These are phyloP conservation scores for Mola mola DNA, from an alignment of 2,113 vertebrate species.

Conservation along the genomic window DNA sequence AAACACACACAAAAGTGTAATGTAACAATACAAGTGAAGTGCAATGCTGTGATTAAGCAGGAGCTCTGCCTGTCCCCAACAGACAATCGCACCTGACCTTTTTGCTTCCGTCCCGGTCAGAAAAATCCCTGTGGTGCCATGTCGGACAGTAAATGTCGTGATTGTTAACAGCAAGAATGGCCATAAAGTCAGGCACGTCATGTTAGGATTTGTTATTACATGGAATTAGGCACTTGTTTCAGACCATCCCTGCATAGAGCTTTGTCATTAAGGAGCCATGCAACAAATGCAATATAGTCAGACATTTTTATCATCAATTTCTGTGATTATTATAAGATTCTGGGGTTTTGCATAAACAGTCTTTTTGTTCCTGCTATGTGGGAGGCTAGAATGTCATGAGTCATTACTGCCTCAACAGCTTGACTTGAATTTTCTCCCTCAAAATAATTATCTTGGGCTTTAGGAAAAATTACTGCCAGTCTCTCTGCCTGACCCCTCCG, in stretches of 20 bases:
- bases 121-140: conserved; percentile 29
- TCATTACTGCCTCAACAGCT: conserved; percentile 67
- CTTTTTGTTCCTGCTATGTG: conserved; percentile 46
- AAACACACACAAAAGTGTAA: conserved; percentile 75
- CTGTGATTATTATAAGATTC: conserved; percentile 38
- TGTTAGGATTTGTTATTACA: conserved; percentile 50
- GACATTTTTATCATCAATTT: conserved; percentile 38
- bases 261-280: conserved; percentile 31
- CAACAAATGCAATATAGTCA: conserved; percentile 24
- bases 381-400: conserved; percentile 68
- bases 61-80: conserved; percentile 29
- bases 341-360: conserved; percentile 39
- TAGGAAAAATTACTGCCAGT: conserved; percentile 67
- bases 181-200: conserved; percentile 29
- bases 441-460: conserved; percentile 69
- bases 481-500: conserved; percentile 39
- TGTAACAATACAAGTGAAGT: conserved; percentile 57
- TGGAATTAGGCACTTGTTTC: conserved; percentile 16
- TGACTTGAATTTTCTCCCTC: conserved; percentile 60
- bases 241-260: conserved; percentile 21
- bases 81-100: conserved; percentile 38
- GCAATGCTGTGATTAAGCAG: conserved; percentile 64
- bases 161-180: conserved; percentile 19
- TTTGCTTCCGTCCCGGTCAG: conserved; percentile 20
- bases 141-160: conserved; percentile 24